Evolutionary conservation across 2,797 vertebrate genomes (phyloP), one percentile per base, ranked within the genome.

Genomic region (Semaprochilodus insignis): DNA sequence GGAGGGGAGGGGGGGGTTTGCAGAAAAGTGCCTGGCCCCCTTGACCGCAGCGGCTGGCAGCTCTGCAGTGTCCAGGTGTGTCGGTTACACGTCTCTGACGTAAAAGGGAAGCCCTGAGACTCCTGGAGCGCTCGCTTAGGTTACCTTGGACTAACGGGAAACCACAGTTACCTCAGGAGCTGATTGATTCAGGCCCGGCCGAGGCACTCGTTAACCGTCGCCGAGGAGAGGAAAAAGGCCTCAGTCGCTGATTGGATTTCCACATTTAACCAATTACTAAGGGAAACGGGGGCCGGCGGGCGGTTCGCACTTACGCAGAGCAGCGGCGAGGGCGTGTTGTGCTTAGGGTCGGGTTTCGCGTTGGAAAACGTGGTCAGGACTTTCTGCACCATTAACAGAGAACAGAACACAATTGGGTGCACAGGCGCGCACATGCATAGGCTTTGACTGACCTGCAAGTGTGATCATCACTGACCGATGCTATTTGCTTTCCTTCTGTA

Each of bases 381-480:
- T 95, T 94, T 95, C 92, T 95, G 94, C 92, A 92, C 92, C 94
- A 95, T 94, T 96, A 94, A 92, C 91, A 93, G 87, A 94, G 91
- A 94, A 95, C 93, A 95, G 92, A 92, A 81, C 83, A 76, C 80
- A 84, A 78, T 82, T 80, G 62, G 81, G 78, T 34, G 3, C 36
- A 57, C 76, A 85, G 36, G 81, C 59, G 81, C 63, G 82, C 40
- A 71, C 52, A 67, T 59, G 23, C 60, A 82, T 80, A 65, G 57
- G 65, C 81, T 6, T 17, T 59, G 55, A 87, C 90, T 86, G 91
- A 99, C 98, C 98, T 98, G 95, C 98, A 99, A 88, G 97, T 99
- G 94, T 99, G 97, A 92, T 99, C 97, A 84, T 99, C 98, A 80
- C 97, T 97, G 91, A 99, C 97, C 71, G 97, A 99, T 91, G 98